These are phyloP conservation scores for Callosobruchus maculatus DNA, from an alignment of 2,888 invertebrate species.

Conservation along the genomic window DNA sequence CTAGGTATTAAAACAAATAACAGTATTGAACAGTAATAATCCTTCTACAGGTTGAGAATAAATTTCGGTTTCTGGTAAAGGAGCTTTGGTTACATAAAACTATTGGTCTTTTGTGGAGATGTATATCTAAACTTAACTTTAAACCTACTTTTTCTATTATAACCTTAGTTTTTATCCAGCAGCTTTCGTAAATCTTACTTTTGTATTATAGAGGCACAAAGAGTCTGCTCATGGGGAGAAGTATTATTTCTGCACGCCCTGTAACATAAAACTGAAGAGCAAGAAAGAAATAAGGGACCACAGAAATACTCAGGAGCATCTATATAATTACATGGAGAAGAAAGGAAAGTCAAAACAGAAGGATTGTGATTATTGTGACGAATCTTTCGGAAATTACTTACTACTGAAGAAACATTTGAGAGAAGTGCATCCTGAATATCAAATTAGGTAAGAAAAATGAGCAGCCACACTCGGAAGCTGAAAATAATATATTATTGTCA, in stretches of 20 bases:
- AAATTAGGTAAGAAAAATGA: slow-evolving; percentile 54
- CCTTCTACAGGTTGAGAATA: no score
- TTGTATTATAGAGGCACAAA: slow-evolving; percentile 61
- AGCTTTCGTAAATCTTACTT: background rate
- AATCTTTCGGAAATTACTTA: slow-evolving; percentile 53
- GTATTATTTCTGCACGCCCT: slow-evolving; percentile 66
- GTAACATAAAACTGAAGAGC: slow-evolving; percentile 60
- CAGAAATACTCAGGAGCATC: slow-evolving; percentile 62
- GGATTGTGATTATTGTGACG: slow-evolving; percentile 61
- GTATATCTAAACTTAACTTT: no score
- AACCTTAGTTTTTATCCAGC: no score
- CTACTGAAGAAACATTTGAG: slow-evolving; percentile 62
- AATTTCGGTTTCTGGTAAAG: no score
- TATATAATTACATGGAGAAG: slow-evolving; percentile 54
- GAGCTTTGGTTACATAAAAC: no score
- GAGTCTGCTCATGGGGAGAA: slow-evolving; percentile 58
- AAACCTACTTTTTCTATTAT: no score
- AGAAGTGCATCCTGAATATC: slow-evolving; percentile 58
- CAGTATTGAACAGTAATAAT: no score
- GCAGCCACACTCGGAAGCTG: no score
- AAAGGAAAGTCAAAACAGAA: slow-evolving; percentile 36
- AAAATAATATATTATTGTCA: no score
- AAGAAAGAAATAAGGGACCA: slow-evolving; percentile 63
- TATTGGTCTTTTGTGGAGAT: no score
- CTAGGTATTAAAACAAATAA: no score